These are phyloP conservation scores for Plectropomus leopardus DNA, from an alignment of 2,113 vertebrate genomes.

Conservation along the genomic window DNA sequence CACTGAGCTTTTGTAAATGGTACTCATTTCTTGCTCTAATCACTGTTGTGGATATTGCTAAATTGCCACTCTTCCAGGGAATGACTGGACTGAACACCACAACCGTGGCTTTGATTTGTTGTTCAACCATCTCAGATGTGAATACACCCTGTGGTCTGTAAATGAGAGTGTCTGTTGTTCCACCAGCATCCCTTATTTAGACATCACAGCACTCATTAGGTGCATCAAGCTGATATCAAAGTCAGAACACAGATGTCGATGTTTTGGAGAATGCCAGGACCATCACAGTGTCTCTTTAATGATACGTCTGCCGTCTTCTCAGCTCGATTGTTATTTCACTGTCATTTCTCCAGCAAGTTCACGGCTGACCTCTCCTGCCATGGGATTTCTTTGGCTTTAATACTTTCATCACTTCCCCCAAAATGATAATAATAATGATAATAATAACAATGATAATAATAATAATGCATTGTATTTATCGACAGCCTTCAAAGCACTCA, in stretches of 20 bases:
- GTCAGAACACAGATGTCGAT: slow-evolving; percentile 44
- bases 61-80: slow-evolving; percentile 63
- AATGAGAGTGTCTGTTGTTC: slow-evolving; percentile 71
- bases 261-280: slow-evolving; percentile 34
- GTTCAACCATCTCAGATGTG: slow-evolving; percentile 56
- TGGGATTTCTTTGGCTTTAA: slow-evolving; percentile 50
- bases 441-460: too few relatives aligned
- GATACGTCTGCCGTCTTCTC: slow-evolving; percentile 34
- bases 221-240: slow-evolving; percentile 68
- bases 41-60: slow-evolving; percentile 69
- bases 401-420: slow-evolving; percentile 37
- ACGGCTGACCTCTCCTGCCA: slow-evolving; percentile 49
- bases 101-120: slow-evolving; percentile 74
- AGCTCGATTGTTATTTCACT: slow-evolving; percentile 44
- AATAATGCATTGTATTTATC: too few relatives aligned
- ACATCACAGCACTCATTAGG: slow-evolving; percentile 73
- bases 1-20: slow-evolving; percentile 32
- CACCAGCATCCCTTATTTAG: slow-evolving; percentile 63
- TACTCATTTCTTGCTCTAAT: slow-evolving; percentile 72
- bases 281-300: slow-evolving; percentile 41
- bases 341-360: slow-evolving; percentile 35
- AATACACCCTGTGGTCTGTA: slow-evolving; percentile 67
- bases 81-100: slow-evolving; percentile 54
- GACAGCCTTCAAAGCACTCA: too few relatives aligned
- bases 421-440: slow-evolving; percentile 30